Conservation (phyloP, 2,888 invertebrate species). For the Catonia carolina region DNA sequence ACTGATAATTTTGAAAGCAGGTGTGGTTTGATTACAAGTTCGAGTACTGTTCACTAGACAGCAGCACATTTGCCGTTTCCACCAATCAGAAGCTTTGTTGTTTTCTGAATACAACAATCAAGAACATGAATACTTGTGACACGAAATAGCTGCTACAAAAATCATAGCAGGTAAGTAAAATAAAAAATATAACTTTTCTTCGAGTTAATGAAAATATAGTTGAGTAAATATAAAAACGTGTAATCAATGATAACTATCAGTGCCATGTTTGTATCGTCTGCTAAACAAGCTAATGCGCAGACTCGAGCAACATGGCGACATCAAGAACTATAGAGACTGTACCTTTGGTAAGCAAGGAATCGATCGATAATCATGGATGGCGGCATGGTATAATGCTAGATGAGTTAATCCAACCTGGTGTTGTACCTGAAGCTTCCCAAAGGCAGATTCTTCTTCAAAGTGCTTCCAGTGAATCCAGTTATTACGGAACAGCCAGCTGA, state of each 20-base stretch:
- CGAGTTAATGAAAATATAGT: background rate
- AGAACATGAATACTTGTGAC: constrained; percentile 15
- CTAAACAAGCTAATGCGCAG: constrained; percentile 51
- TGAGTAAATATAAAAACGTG: too few species aligned
- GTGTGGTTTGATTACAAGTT: constrained; percentile 24
- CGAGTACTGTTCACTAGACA: constrained; percentile 10
- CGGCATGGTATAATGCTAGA: constrained; percentile 27
- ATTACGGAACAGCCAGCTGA: constrained; percentile 20
- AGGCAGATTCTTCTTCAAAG: constrained; percentile 5
- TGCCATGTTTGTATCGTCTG: constrained; percentile 34
- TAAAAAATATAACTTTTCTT: too few species aligned
- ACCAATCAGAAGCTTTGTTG: constrained; percentile 21
- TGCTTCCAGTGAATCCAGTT: constrained; percentile 17
- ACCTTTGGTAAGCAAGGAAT: constrained; percentile 22
- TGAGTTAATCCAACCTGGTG: constrained; percentile 24
- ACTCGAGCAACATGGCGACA: constrained; percentile 61
- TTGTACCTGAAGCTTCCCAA: constrained; percentile 15
- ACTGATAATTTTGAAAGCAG: background rate
- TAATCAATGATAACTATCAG: background rate
- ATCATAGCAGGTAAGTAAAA: too few species aligned
- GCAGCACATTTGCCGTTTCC: background rate
- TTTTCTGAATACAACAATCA: constrained; percentile 18
- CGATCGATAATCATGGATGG: constrained; percentile 35
- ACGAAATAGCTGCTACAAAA: too few species aligned
- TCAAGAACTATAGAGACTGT: constrained; percentile 17